Conservation (phyloP, 2,113 vertebrate genomes). For the Tyto alba region DNA sequence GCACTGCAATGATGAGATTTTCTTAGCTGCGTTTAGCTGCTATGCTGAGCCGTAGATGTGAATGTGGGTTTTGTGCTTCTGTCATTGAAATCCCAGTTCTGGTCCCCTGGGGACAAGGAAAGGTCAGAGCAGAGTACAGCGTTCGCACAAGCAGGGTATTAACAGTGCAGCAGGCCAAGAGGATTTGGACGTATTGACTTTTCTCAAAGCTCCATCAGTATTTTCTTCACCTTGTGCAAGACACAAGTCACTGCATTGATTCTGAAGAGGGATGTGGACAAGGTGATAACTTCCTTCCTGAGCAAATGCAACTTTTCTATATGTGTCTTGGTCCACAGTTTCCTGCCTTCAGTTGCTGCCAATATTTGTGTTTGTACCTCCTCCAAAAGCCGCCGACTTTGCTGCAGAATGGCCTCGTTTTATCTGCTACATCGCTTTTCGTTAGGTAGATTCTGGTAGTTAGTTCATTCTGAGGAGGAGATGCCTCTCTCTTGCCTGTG, state of each 20-base stretch:
- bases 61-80: background rate
- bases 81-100: background rate
- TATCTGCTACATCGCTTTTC: background rate
- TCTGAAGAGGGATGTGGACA: slow-evolving; percentile 36
- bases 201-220: background rate
- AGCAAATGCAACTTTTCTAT: background rate
- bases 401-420: background rate
- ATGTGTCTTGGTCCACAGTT: background rate
- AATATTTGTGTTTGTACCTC: background rate
- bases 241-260: background rate
- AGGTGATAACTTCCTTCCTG: slow-evolving; percentile 56
- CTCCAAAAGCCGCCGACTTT: background rate
- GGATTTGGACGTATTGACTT: background rate
- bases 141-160: background rate
- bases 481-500: background rate
- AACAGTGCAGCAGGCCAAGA: background rate
- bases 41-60: background rate
- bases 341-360: slow-evolving; percentile 15
- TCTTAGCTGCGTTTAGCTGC: background rate
- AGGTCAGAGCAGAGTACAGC: background rate
- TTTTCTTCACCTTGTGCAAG: background rate
- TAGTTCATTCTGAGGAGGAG: background rate
- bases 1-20: background rate
- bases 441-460: background rate
- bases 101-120: background rate